Evolutionary conservation across 2,888 invertebrate species (phyloP).

Genomic region (Ophion ventricosus): DNA sequence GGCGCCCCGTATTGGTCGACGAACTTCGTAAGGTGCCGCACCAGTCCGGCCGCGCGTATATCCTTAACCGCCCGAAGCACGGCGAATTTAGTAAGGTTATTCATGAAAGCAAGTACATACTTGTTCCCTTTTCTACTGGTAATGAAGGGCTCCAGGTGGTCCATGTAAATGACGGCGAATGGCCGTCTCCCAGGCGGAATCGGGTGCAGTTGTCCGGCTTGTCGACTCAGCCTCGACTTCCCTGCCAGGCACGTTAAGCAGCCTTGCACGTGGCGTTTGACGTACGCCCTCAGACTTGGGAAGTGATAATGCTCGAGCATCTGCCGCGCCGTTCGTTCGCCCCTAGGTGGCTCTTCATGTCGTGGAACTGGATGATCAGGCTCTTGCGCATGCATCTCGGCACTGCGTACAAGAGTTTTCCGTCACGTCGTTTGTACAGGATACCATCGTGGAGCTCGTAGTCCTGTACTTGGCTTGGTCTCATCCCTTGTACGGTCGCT

Average conservation of each 20-base stretch:
- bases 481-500: not conserved
- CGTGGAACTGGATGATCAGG: conserved; percentile 52
- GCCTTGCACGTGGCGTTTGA: not conserved
- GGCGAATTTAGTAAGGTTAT: not conserved
- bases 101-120: not conserved
- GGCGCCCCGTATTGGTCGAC: not conserved
- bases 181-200: not conserved
- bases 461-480: not conserved
- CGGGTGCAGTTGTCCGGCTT: not conserved
- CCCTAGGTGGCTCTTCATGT: conserved; percentile 13
- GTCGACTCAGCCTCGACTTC: not conserved
- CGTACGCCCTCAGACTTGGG: conserved; percentile 20
- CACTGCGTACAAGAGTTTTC: conserved; percentile 23
- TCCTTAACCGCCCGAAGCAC: not conserved
- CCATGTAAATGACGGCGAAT: not conserved
- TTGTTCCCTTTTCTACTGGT: not conserved
- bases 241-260: not conserved
- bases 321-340: not conserved
- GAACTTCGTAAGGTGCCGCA: not conserved
- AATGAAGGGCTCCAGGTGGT: not conserved
- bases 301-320: conserved; percentile 33
- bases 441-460: conserved; percentile 3
- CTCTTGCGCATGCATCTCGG: conserved; percentile 41
- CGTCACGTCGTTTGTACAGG: not conserved
- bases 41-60: not conserved